These are phyloP conservation scores for Shargacucullia verbasci DNA, from an alignment of 2,888 invertebrate genomes.

Conservation along the genomic window DNA sequence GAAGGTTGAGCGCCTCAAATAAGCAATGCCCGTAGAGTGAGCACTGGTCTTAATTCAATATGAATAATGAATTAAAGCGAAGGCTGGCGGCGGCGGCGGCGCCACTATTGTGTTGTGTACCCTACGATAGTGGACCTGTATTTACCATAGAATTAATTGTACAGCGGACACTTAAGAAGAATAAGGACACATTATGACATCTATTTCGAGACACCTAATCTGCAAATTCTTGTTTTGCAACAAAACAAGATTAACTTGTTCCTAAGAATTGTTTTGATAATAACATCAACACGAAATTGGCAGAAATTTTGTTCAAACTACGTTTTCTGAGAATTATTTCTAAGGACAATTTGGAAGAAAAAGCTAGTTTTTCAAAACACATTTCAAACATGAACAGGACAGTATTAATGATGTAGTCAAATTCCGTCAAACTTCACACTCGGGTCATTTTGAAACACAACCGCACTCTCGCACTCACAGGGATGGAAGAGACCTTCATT, in stretches of 20 bases:
- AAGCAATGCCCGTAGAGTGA: conserved; percentile 43
- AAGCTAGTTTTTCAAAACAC: neutral
- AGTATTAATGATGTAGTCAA: conserved; percentile 42
- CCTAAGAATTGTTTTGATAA: conserved; percentile 6
- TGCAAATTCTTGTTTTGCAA: neutral
- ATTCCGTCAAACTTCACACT: conserved; percentile 25
- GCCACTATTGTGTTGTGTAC: conserved; percentile 37
- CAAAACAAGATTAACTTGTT: neutral
- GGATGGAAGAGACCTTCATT: conserved; percentile 19
- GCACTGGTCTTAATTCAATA: conserved; percentile 56
- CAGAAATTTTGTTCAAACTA: too few species aligned
- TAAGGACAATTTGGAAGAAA: too few species aligned
- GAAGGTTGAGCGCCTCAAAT: conserved; percentile 40
- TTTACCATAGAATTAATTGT: conserved; percentile 27
- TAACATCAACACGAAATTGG: conserved; percentile 6
- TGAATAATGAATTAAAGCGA: conserved; percentile 63
- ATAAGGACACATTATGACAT: conserved; percentile 18
- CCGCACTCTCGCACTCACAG: conserved; percentile 30
- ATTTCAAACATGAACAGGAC: conserved; percentile 6
- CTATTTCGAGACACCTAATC: conserved; percentile 4
- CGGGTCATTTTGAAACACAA: conserved; percentile 16
- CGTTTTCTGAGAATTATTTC: neutral
- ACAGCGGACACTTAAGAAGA: conserved; percentile 21
- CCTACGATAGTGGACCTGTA: conserved; percentile 24
- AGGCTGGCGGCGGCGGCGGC: conserved; percentile 43